Evolutionary conservation across 2,888 invertebrate genomes (phyloP).

Genomic region (Xestia xanthographa): DNA sequence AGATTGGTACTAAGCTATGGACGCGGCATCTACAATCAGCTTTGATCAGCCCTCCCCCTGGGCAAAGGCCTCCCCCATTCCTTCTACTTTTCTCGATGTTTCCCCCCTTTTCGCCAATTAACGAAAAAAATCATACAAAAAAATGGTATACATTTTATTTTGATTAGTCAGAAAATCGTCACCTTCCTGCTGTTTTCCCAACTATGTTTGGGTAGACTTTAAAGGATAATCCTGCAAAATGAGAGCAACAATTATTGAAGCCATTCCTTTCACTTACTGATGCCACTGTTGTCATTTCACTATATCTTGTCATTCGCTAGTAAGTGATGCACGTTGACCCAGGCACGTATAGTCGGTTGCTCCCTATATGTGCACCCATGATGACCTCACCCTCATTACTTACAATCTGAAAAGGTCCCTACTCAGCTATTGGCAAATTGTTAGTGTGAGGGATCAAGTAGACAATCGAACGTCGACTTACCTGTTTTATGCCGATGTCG

Average conservation of each 20-base stretch:
- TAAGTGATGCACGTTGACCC: background rate
- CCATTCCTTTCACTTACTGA: background rate
- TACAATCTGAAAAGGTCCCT: conserved; percentile 34
- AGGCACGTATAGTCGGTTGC: background rate
- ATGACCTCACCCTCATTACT: conserved; percentile 19
- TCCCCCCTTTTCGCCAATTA: too few species aligned
- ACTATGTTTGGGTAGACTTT: background rate
- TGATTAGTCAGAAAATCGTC: background rate
- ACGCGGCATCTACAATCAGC: too few species aligned
- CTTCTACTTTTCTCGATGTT: too few species aligned
- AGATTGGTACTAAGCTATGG: too few species aligned
- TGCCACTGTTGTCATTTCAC: background rate
- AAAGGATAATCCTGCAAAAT: background rate
- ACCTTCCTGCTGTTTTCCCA: background rate
- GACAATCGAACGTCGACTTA: conserved; percentile 35
- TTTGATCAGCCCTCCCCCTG: too few species aligned
- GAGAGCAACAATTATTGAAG: background rate
- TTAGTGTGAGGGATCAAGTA: conserved; percentile 48
- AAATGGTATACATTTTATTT: too few species aligned
- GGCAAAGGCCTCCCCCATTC: too few species aligned
- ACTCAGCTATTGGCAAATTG: conserved; percentile 42
- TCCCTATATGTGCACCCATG: background rate
- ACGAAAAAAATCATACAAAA: too few species aligned
- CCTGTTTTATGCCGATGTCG: conserved; percentile 52
- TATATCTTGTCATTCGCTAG: background rate